Percentiles rank a stretch among this genome's conserved stretches.
Conservation (phyloP, 2,113 vertebrate genomes). For the Alosa alosa region DNA sequence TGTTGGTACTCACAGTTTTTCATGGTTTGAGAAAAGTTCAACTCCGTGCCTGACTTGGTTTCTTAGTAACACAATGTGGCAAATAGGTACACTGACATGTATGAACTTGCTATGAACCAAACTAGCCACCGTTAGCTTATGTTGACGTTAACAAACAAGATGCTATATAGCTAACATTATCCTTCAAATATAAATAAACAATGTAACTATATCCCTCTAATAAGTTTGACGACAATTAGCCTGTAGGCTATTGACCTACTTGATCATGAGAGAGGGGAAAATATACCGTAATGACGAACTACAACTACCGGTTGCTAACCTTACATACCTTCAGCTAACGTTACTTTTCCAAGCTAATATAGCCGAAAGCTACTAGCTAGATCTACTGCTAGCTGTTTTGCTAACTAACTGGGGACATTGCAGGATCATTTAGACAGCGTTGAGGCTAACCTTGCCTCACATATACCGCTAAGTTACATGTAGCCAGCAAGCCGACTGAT, state of each 20-base stretch:
- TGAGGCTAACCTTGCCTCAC: background rate
- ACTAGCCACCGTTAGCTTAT: background rate
- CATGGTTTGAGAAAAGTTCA: conserved; percentile 54
- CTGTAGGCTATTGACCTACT: background rate
- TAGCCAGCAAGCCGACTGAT: too few relatives aligned
- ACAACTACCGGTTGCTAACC: background rate
- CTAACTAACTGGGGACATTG: background rate
- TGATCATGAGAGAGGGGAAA: background rate
- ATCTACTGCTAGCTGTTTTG: background rate
- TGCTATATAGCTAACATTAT: background rate
- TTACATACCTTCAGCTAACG: background rate
- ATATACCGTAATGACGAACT: background rate
- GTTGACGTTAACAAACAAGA: background rate
- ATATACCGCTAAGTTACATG: background rate
- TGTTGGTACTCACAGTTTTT: conserved; percentile 88
- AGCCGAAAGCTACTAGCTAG: background rate
- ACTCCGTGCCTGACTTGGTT: background rate
- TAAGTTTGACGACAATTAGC: background rate
- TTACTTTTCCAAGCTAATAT: background rate
- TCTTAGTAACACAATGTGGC: background rate
- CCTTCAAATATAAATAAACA: background rate
- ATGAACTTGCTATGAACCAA: background rate
- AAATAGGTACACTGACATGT: background rate
- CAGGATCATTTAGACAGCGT: background rate
- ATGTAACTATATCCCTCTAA: background rate